Percentiles rank a stretch among this genome's conserved stretches.
phyloP scores from a whole-genome alignment of 1,140 invertebrate genomes.

The Eufriesea mexicana region DNA sequence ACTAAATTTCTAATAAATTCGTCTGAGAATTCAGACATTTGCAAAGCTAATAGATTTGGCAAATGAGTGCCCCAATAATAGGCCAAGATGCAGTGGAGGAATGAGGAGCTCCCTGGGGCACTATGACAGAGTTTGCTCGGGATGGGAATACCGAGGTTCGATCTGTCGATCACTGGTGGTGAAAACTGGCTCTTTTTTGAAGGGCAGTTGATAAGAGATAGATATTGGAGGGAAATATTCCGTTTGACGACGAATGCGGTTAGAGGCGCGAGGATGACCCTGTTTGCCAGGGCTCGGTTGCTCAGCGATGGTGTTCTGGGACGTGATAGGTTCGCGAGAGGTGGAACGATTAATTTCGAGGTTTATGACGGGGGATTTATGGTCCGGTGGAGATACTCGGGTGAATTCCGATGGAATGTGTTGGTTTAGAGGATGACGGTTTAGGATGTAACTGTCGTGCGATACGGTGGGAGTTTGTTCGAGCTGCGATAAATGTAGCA shows the following conservation, averaged over 20 bases:
- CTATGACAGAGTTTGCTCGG: too few relatives aligned
- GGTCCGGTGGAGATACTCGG: neutral
- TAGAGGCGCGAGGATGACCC: too few relatives aligned
- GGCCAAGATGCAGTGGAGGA: too few relatives aligned
- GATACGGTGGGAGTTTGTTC: neutral
- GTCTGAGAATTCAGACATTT: too few relatives aligned
- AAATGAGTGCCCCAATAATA: too few relatives aligned
- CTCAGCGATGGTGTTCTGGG: neutral
- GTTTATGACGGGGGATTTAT: neutral
- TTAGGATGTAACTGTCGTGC: neutral
- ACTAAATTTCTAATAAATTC: too few relatives aligned
- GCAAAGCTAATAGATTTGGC: too few relatives aligned
- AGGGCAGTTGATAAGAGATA: neutral
- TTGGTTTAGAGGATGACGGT: neutral
- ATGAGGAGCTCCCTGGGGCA: too few relatives aligned
- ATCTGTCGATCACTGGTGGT: conserved; percentile 8
- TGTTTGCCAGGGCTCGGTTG: neutral
- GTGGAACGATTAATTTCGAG: neutral
- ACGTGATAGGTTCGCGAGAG: neutral
- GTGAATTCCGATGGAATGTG: neutral
- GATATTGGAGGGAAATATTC: neutral
- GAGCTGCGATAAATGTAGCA: neutral
- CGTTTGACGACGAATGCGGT: neutral
- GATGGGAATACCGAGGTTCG: too few relatives aligned
- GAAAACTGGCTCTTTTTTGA: neutral